A percentile compares a stretch with the other conserved stretches of the same genome.
Conservation (phyloP, 2,797 vertebrate genomes). For the Platyrinchus mystaceus region DNA sequence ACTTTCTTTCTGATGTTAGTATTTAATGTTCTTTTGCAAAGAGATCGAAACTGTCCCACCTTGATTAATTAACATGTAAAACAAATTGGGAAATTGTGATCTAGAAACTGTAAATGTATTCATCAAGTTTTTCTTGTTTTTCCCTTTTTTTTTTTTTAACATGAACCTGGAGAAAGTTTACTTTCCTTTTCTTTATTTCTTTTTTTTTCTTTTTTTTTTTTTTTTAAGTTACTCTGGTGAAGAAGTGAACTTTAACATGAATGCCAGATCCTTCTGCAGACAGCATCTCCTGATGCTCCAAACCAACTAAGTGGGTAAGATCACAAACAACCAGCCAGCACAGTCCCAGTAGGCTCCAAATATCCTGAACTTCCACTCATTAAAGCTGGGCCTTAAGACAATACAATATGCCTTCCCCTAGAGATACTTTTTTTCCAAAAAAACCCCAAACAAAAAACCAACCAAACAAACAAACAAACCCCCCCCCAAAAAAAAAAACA, state of each 20-base stretch:
- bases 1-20: not conserved
- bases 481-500: not conserved
- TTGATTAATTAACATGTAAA: not conserved
- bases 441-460: not conserved
- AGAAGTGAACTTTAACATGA: not conserved
- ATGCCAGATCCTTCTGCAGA: not conserved
- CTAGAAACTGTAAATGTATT: not conserved
- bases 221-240: not conserved
- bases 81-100: not conserved
- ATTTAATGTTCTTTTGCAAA: not conserved
- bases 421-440: not conserved
- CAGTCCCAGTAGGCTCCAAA: not conserved
- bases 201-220: too few relatives aligned
- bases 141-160: not conserved
- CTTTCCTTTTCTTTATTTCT: not conserved
- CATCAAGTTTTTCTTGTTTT: not conserved
- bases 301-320: not conserved
- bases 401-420: not conserved
- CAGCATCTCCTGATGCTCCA: not conserved
- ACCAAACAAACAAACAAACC: too few relatives aligned
- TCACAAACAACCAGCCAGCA: not conserved
- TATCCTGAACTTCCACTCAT: not conserved
- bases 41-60: not conserved
- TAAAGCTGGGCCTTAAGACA: not conserved
- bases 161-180: not conserved